These are phyloP conservation scores for Cylas formicarius DNA, from an alignment of 1,140 invertebrate species.

Conservation along the genomic window DNA sequence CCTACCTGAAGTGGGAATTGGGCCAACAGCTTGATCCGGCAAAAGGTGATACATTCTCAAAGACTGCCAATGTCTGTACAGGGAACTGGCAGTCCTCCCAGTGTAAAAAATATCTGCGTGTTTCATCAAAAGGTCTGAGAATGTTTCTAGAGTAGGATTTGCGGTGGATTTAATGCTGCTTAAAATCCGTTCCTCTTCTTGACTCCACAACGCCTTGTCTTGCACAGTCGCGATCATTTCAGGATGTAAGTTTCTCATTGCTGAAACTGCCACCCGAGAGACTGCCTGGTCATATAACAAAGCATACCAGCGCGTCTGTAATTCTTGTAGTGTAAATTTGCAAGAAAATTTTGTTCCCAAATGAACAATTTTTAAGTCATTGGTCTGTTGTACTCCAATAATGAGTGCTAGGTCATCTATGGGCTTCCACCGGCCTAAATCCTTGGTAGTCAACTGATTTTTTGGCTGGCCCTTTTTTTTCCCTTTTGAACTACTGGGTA, in stretches of 20 bases:
- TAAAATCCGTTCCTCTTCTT: slow-evolving; percentile 81
- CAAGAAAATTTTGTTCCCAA: slow-evolving; percentile 93
- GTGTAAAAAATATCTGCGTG: slow-evolving; percentile 82
- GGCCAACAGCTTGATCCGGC: slow-evolving; percentile 76
- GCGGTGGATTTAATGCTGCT: slow-evolving; percentile 63
- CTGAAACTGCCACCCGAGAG: slow-evolving; percentile 78
- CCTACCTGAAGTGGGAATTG: slow-evolving; percentile 50
- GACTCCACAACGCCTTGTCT: slow-evolving; percentile 81
- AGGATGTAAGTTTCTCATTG: slow-evolving; percentile 89
- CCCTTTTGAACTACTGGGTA: slow-evolving; percentile 25
- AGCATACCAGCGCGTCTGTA: slow-evolving; percentile 94
- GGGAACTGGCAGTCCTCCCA: slow-evolving; percentile 74
- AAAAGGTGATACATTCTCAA: slow-evolving; percentile 91
- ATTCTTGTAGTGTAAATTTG: slow-evolving; percentile 86
- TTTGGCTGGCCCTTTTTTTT: slow-evolving; percentile 53
- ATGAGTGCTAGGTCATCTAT: slow-evolving; percentile 93
- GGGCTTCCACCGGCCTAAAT: slow-evolving; percentile 93
- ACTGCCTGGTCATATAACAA: slow-evolving; percentile 86
- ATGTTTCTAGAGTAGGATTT: slow-evolving; percentile 57
- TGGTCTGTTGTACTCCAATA: slow-evolving; percentile 81
- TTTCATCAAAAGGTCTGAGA: slow-evolving; percentile 80
- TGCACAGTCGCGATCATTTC: slow-evolving; percentile 82
- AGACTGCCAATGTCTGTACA: slow-evolving; percentile 85
- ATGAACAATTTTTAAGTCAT: slow-evolving; percentile 81
- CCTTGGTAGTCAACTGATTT: slow-evolving; percentile 64